These are phyloP conservation scores for Oryzias woworae DNA, from an alignment of 2,113 vertebrate genomes.

Conservation along the genomic window DNA sequence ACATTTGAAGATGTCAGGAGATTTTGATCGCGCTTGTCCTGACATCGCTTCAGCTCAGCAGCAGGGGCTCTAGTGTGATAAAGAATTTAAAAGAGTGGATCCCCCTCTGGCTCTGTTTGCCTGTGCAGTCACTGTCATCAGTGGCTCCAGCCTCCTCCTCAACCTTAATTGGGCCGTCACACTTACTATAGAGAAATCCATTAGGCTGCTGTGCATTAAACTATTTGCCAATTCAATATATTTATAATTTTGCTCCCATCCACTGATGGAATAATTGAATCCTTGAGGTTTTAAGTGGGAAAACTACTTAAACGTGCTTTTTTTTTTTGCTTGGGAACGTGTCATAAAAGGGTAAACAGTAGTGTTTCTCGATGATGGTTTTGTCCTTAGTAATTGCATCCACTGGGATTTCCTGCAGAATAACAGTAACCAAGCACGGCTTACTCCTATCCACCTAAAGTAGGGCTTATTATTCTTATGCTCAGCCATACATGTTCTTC, in stretches of 20 bases:
- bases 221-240: constrained; percentile 40
- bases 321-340: constrained; percentile 14
- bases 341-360: constrained; percentile 48
- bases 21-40: constrained; percentile 41
- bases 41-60: constrained; percentile 36
- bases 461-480: constrained; percentile 48
- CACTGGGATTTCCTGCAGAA: constrained; percentile 52
- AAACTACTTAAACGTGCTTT: constrained; percentile 25
- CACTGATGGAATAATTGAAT: constrained; percentile 24
- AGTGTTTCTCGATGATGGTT: constrained; percentile 37
- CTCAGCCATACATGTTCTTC: constrained; percentile 44
- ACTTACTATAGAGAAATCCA: constrained; percentile 50
- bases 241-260: constrained; percentile 26
- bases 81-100: constrained; percentile 41
- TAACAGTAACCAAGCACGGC: constrained; percentile 27
- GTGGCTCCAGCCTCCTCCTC: constrained; percentile 45
- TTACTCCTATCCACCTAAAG: constrained; percentile 52
- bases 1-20: constrained; percentile 26
- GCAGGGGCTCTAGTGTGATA: constrained; percentile 24
- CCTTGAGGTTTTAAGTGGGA: constrained; percentile 15
- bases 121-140: constrained; percentile 46
- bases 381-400: constrained; percentile 45
- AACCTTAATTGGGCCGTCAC: constrained; percentile 62
- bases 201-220: constrained; percentile 59
- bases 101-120: constrained; percentile 38